Evolutionary conservation across 2,888 invertebrate genomes (phyloP), one percentile per base, ranked within the genome.

Genomic region (Encarsia formosa): DNA sequence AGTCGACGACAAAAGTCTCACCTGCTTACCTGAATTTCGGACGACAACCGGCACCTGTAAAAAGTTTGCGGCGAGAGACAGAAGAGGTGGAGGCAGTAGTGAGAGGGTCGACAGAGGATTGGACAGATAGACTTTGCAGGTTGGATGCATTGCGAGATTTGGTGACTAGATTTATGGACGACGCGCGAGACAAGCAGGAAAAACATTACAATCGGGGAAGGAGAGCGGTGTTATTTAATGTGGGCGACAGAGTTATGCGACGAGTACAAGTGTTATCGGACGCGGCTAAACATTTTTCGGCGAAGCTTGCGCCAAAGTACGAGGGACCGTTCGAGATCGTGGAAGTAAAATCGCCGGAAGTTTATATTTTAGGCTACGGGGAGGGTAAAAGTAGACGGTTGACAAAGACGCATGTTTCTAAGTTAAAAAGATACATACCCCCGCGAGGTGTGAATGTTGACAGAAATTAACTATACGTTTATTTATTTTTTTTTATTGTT

Each of bases 101-200:
- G n/a, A n/a, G n/a, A n/a, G n/a, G n/a, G n/a, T n/a, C n/a, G n/a
- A n/a, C n/a, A n/a, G 16, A 15, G 6, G 20, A 49, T 11, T 4
- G 45, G 4, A 44, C 49, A 32, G n/a, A 39, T 3, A 9, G 44
- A 4, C 39, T 56, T 24, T 26, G 40, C 4, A 48, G 32, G 4
- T 22, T 53, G 11, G 48, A 2, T n/a, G n/a, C n/a, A n/a, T n/a
- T n/a, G n/a, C n/a, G n/a, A n/a, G n/a, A n/a, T n/a, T n/a, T n/a
- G n/a, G 48, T 52, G 0, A 11, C n/a, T 1, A 26, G 22, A 16
- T n/a, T 31, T 19, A 42, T 31, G 2, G 42, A 42, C 13, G 6
- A 29, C n/a, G 42, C 42, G 13, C 31, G 19, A 2, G 29, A 42
- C 5, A 31, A 31, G n/a, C n/a, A n/a, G n/a, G n/a, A n/a, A n/a